Conservation (phyloP, 2,888 invertebrate species). For the Dolichopus griseipennis region DNA sequence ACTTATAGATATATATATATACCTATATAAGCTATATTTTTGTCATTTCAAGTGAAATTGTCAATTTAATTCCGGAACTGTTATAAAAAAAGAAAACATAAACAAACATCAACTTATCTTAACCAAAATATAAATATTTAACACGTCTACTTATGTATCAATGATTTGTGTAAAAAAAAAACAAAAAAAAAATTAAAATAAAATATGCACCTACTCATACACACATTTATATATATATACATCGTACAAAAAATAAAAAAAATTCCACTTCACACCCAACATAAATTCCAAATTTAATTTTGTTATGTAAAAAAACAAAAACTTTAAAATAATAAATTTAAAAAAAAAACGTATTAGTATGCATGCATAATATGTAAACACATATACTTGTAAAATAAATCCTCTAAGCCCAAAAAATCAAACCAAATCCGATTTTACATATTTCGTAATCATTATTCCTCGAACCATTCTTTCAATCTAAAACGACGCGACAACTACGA, state of each 20-base stretch:
- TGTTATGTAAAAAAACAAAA: background rate
- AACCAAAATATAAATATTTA: no score
- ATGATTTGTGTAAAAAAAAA: no score
- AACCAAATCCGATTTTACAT: constrained; percentile 1
- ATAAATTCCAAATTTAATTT: background rate
- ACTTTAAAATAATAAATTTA: background rate
- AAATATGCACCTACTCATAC: background rate
- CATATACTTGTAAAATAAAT: background rate
- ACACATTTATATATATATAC: background rate
- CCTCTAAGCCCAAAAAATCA: background rate
- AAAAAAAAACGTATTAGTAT: background rate
- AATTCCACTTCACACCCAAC: constrained; percentile 4
- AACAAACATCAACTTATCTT: no score
- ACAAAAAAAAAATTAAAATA: background rate
- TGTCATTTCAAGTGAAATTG: no score
- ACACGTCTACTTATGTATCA: no score
- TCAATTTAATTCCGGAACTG: no score
- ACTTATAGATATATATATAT: no score
- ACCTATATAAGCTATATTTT: no score
- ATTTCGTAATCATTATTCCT: background rate
- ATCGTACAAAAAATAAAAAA: background rate
- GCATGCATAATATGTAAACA: no score
- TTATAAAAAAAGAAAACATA: no score
- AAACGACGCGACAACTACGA: no score
- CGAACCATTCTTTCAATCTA: background rate